Evolutionary conservation across 2,888 invertebrate species (phyloP).

Genomic region (Cheilosia urbana): DNA sequence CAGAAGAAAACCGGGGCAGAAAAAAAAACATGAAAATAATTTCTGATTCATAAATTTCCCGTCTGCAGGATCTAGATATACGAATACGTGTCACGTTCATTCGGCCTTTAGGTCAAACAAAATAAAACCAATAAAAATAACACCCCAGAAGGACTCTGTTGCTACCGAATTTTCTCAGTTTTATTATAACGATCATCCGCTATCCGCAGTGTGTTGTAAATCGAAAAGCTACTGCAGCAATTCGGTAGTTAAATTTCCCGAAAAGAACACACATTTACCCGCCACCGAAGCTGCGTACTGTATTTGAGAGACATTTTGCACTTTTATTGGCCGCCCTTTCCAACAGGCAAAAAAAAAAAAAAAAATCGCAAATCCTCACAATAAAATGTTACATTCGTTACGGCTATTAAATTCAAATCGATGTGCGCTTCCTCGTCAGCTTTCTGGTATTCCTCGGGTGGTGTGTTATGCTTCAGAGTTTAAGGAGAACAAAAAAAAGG

Average conservation of each 20-base stretch:
- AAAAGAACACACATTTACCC: constrained; percentile 56
- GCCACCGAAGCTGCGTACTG: not conserved
- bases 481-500: constrained; percentile 30
- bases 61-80: constrained; percentile 2
- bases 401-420: constrained; percentile 74
- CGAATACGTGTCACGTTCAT: constrained; percentile 31
- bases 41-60: constrained; percentile 66
- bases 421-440: constrained; percentile 40
- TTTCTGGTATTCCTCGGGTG: not conserved
- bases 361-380: constrained; percentile 58
- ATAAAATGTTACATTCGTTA: constrained; percentile 72
- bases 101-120: constrained; percentile 39
- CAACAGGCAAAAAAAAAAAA: too few relatives aligned
- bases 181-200: constrained; percentile 67
- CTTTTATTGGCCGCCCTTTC: constrained; percentile 61
- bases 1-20: constrained; percentile 5
- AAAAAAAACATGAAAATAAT: constrained; percentile 44
- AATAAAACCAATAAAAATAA: not conserved
- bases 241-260: constrained; percentile 65
- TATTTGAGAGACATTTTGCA: constrained; percentile 61
- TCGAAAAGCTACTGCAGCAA: constrained; percentile 69
- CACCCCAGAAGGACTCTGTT: not conserved
- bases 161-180: constrained; percentile 7
- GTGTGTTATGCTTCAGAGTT: constrained; percentile 1
- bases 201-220: constrained; percentile 69